Percentiles rank a stretch among this genome's conserved stretches.
These are phyloP conservation scores for Allophyes oxyacanthae DNA, from an alignment of 2,888 invertebrate species.

Conservation along the genomic window DNA sequence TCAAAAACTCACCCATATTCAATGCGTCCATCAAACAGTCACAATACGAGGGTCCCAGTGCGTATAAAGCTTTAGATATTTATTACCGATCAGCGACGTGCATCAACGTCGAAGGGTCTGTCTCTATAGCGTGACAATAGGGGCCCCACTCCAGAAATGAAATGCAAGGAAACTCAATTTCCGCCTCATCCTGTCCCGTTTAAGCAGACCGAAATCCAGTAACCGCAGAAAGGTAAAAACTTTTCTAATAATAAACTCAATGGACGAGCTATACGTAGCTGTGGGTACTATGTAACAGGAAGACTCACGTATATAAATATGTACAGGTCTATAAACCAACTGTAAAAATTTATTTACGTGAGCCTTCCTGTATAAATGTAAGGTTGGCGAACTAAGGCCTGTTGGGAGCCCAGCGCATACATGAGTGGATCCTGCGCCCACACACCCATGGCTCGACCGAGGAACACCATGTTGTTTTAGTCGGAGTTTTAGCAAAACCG, in stretches of 20 bases:
- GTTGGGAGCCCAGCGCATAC: no score
- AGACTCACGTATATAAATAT: constrained; percentile 59
- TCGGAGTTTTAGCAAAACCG: no score
- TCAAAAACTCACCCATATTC: neutral
- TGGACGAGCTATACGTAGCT: constrained; percentile 45
- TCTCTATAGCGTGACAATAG: constrained; percentile 61
- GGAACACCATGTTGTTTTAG: no score
- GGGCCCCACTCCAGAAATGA: constrained; percentile 63
- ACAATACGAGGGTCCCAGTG: constrained; percentile 4
- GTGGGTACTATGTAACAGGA: constrained; percentile 50
- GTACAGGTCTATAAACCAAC: no score
- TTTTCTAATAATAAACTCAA: constrained; percentile 68
- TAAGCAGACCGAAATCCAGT: constrained; percentile 60
- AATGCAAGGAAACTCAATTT: constrained; percentile 79
- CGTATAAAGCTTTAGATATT: constrained; percentile 49
- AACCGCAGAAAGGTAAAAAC: constrained; percentile 69
- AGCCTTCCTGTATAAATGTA: no score
- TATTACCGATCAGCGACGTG: constrained; percentile 54
- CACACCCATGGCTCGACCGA: no score
- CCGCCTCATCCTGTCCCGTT: constrained; percentile 64
- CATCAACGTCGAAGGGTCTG: constrained; percentile 56
- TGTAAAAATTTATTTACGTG: no score
- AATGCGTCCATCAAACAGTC: constrained; percentile 13
- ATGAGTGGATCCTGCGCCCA: no score
- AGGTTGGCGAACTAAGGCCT: no score